Evolutionary conservation across 2,797 vertebrate species (phyloP).

Genomic region (Cuniculus paca): DNA sequence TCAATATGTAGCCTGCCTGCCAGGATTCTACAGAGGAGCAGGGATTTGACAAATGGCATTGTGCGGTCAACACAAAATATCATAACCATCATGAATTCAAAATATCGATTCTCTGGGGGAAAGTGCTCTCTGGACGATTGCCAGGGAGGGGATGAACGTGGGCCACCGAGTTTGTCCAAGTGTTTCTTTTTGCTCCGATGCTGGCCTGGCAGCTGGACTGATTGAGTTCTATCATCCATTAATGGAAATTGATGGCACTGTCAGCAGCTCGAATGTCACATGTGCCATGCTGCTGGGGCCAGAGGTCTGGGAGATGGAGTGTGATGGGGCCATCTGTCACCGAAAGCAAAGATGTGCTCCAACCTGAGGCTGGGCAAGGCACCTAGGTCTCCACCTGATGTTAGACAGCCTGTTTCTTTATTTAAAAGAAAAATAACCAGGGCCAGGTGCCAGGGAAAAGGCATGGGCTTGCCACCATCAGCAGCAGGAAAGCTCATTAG

Average conservation of each 20-base stretch:
- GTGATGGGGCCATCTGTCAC: slow-evolving; percentile 80
- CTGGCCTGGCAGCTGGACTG: slow-evolving; percentile 55
- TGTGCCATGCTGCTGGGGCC: slow-evolving; percentile 54
- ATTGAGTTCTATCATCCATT: slow-evolving; percentile 14
- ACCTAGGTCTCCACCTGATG: slow-evolving; percentile 81
- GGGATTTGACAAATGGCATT: background rate
- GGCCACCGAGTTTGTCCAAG: background rate
- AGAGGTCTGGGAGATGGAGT: slow-evolving; percentile 73
- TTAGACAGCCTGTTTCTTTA: slow-evolving; percentile 79
- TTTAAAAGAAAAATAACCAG: slow-evolving; percentile 77
- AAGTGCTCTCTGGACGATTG: background rate
- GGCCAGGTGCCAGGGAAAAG: slow-evolving; percentile 71
- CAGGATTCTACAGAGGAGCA: background rate
- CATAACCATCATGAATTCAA: background rate
- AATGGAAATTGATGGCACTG: slow-evolving; percentile 64
- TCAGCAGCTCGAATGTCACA: background rate
- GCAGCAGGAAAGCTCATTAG: slow-evolving; percentile 78
- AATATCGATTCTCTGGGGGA: background rate
- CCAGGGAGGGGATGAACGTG: background rate
- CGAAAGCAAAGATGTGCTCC: slow-evolving; percentile 62
- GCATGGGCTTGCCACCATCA: slow-evolving; percentile 14
- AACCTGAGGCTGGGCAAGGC: slow-evolving; percentile 44
- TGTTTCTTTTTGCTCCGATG: background rate
- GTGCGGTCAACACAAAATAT: background rate
- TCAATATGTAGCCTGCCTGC: background rate